phyloP scores from a whole-genome alignment of 2,797 vertebrate genomes.

The Cichlasoma orientale region DNA sequence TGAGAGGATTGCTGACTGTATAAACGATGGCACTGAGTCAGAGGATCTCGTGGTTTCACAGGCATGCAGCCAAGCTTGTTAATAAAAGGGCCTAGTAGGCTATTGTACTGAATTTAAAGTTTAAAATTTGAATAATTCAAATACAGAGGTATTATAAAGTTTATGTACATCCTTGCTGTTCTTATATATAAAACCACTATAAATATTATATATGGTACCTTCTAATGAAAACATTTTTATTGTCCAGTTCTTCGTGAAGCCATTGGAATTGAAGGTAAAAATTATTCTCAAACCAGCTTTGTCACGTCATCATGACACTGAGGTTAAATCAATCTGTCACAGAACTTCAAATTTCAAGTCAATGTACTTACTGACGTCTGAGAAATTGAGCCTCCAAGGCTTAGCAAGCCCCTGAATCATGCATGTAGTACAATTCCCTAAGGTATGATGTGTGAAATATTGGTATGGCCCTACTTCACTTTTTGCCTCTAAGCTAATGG shows the following conservation, averaged over 20 bases:
- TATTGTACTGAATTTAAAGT: conserved; percentile 57
- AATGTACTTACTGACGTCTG: conserved; percentile 11
- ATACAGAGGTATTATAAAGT: conserved; percentile 43
- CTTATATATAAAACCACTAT: conserved; percentile 22
- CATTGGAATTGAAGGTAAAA: not conserved
- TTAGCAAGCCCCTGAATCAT: conserved; percentile 50
- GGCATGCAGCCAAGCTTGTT: conserved; percentile 72
- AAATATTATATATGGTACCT: not conserved
- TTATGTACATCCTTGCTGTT: conserved; percentile 32
- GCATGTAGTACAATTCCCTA: conserved; percentile 25
- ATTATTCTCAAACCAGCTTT: conserved; percentile 11
- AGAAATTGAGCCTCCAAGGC: conserved; percentile 23
- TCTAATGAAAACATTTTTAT: conserved; percentile 4
- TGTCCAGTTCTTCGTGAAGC: conserved; percentile 8
- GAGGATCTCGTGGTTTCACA: conserved; percentile 64
- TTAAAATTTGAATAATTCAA: conserved; percentile 66
- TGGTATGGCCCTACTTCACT: conserved; percentile 5
- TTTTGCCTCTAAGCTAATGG: conserved; percentile 51
- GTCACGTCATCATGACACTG: conserved; percentile 28
- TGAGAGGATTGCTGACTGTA: conserved; percentile 78
- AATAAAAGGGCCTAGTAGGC: conserved; percentile 57
- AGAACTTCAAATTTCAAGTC: conserved; percentile 15
- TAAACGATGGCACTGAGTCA: conserved; percentile 76
- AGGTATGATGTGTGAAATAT: conserved; percentile 34
- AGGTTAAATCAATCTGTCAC: conserved; percentile 33